phyloP scores from a whole-genome alignment of 2,113 vertebrate species.

The Oxyruncus cristatus region DNA sequence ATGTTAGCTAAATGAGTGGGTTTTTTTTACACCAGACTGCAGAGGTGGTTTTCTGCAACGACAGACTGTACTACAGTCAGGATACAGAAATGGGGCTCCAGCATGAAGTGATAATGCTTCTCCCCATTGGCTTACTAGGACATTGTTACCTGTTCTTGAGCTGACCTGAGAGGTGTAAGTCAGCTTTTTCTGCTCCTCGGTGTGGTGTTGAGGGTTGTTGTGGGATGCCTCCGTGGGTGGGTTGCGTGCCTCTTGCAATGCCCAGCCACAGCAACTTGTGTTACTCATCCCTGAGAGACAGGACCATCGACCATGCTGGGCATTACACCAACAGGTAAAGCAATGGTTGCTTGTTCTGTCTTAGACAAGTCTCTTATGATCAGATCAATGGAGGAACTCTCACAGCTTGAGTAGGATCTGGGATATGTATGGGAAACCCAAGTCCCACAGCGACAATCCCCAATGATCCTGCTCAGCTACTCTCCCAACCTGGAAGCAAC shows the following conservation, averaged over 20 bases:
- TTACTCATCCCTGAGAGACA: neutral
- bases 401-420: neutral
- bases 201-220: neutral
- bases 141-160: neutral
- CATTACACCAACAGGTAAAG: neutral
- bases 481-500: neutral
- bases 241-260: neutral
- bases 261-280: neutral
- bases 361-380: neutral
- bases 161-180: neutral
- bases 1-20: neutral
- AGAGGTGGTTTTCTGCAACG: neutral
- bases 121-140: neutral
- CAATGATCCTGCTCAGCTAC: neutral
- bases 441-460: neutral
- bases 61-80: neutral
- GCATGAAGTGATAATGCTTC: neutral
- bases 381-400: neutral
- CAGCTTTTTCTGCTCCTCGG: neutral
- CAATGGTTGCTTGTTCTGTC: neutral
- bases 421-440: neutral
- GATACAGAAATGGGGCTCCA: neutral
- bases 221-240: fast-evolving
- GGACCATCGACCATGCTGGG: fast-evolving
- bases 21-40: neutral